These are phyloP conservation scores for Puntigrus tetrazona DNA, from an alignment of 2,113 vertebrate genomes.

Conservation along the genomic window DNA sequence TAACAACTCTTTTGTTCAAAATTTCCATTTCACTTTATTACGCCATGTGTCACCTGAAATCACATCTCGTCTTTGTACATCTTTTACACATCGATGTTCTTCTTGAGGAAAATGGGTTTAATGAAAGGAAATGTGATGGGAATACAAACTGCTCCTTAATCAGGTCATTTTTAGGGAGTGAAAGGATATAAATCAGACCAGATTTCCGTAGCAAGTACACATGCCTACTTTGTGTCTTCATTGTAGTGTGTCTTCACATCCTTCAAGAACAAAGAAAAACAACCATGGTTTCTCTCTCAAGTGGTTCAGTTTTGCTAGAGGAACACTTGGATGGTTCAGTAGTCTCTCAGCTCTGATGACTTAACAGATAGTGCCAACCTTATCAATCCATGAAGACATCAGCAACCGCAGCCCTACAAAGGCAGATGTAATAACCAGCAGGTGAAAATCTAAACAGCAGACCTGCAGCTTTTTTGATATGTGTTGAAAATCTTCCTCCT, in stretches of 20 bases:
- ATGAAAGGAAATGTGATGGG: constrained; percentile 12
- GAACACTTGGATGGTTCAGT: background rate
- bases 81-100: background rate
- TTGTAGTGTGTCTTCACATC: background rate
- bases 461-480: background rate
- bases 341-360: background rate
- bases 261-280: constrained; percentile 6
- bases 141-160: background rate
- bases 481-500: background rate
- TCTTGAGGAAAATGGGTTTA: background rate
- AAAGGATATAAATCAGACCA: constrained; percentile 18
- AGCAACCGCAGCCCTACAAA: background rate
- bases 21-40: background rate
- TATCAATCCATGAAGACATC: background rate
- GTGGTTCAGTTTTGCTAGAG: background rate
- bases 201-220: background rate
- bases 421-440: background rate
- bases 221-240: background rate
- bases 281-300: background rate
- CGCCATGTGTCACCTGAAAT: background rate
- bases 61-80: background rate
- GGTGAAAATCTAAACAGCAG: background rate
- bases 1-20: background rate
- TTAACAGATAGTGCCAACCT: background rate
- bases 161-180: background rate